A percentile compares a stretch with the other conserved stretches of the same genome.
Conservation (phyloP, 2,888 invertebrate species). For the Petrolisthes cinctipes region DNA sequence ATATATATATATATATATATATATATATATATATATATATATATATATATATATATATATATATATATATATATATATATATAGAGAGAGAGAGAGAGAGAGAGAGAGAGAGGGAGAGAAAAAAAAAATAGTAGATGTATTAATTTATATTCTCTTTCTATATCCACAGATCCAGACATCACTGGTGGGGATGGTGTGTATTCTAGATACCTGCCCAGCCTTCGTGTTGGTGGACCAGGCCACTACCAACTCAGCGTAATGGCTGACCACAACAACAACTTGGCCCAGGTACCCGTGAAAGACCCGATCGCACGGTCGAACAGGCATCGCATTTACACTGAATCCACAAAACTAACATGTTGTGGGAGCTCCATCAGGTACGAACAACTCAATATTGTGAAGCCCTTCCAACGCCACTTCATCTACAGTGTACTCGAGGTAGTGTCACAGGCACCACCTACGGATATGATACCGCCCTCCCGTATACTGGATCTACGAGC, state of each 20-base stretch:
- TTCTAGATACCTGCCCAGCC: slow-evolving; percentile 73
- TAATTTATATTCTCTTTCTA: too few relatives aligned
- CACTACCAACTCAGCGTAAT: slow-evolving; percentile 63
- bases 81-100: too few relatives aligned
- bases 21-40: too few relatives aligned
- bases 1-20: too few relatives aligned
- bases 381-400: slow-evolving; percentile 59
- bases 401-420: slow-evolving; percentile 53
- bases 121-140: too few relatives aligned
- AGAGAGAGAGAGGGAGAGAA: too few relatives aligned
- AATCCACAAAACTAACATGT: slow-evolving; percentile 67
- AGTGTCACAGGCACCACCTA: slow-evolving; percentile 39
- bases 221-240: slow-evolving; percentile 56
- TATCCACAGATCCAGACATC: slow-evolving; percentile 77
- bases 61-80: too few relatives aligned
- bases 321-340: slow-evolving; percentile 55
- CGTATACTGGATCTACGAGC: slow-evolving; percentile 75
- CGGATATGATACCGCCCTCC: slow-evolving; percentile 69
- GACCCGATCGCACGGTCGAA: slow-evolving; percentile 51
- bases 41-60: too few relatives aligned
- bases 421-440: slow-evolving; percentile 61
- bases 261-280: slow-evolving; percentile 61
- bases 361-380: slow-evolving; percentile 63
- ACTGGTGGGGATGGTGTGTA: slow-evolving; percentile 78
- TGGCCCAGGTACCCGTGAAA: slow-evolving; percentile 53